Percentiles rank a stretch among this genome's conserved stretches.
These are phyloP conservation scores for Cyprinella venusta DNA, from an alignment of 2,797 vertebrate species.

Conservation along the genomic window DNA sequence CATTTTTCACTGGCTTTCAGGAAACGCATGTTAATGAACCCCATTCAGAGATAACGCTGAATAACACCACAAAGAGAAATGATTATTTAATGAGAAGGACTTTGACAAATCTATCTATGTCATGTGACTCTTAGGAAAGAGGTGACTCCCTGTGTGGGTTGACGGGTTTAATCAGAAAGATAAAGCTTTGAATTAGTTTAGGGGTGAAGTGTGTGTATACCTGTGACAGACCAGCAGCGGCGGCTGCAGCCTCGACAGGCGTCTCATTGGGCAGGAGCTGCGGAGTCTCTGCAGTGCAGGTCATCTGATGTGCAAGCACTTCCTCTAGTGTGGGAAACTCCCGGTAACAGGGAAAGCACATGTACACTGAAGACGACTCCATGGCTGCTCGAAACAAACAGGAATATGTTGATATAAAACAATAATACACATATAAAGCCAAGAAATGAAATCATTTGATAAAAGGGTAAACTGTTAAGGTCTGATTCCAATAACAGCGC, in stretches of 20 bases:
- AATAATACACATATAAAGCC: constrained; percentile 39
- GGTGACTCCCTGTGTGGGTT: background rate
- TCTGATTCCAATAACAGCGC: constrained; percentile 70
- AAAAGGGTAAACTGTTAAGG: background rate
- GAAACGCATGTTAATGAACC: constrained; percentile 54
- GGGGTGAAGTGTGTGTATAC: constrained; percentile 1
- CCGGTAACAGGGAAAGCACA: constrained; percentile 86
- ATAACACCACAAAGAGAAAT: constrained; percentile 51
- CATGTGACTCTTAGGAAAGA: background rate
- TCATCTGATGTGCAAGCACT: constrained; percentile 82
- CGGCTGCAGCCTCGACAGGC: constrained; percentile 50
- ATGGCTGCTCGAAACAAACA: constrained; percentile 66
- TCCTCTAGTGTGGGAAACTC: constrained; percentile 83
- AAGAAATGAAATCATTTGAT: background rate
- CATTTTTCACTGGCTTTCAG: constrained; percentile 52
- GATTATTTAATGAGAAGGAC: background rate
- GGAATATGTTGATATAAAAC: constrained; percentile 51
- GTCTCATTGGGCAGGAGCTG: constrained; percentile 36
- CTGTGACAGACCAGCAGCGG: constrained; percentile 47
- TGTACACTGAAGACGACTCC: constrained; percentile 81
- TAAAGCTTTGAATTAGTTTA: background rate
- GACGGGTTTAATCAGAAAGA: background rate
- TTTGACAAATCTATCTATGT: background rate
- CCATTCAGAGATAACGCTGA: constrained; percentile 53
- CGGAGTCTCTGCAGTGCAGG: constrained; percentile 74